These are phyloP conservation scores for Drosophila novamexicana DNA, from an alignment of 1,140 invertebrate species.

Conservation along the genomic window DNA sequence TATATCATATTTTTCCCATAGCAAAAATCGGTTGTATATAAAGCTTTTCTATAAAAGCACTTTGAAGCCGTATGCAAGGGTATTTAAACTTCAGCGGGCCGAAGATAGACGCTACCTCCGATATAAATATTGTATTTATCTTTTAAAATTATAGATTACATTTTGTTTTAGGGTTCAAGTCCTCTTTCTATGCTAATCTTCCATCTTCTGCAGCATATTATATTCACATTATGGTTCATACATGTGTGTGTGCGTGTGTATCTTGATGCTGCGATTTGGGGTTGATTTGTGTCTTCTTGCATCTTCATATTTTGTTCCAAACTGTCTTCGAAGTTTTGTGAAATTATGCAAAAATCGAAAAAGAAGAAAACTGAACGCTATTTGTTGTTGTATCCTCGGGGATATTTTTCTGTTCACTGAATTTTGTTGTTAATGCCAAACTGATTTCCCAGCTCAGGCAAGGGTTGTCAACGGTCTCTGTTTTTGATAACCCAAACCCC, in stretches of 20 bases:
- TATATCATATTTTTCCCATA: no score
- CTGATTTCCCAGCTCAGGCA: slow-evolving; percentile 57
- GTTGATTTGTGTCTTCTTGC: slow-evolving; percentile 58
- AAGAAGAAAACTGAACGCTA: slow-evolving; percentile 15
- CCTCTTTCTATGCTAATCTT: neutral
- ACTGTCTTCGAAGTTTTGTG: slow-evolving; percentile 53
- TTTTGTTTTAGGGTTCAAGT: no score
- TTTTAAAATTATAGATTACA: no score
- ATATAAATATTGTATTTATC: no score
- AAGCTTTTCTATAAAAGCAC: no score
- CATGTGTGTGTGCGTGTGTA: slow-evolving; percentile 5
- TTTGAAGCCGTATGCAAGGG: no score
- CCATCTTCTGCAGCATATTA: slow-evolving; percentile 54
- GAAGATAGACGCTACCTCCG: no score
- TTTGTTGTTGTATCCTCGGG: slow-evolving; percentile 57
- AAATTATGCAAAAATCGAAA: slow-evolving; percentile 72
- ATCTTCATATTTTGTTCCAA: slow-evolving; percentile 19
- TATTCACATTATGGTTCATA: slow-evolving; percentile 57
- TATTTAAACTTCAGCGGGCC: no score
- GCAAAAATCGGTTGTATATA: no score
- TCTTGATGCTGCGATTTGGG: slow-evolving; percentile 52
- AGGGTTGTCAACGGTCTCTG: slow-evolving; percentile 56
- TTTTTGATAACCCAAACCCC: neutral
- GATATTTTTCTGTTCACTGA: slow-evolving; percentile 81
- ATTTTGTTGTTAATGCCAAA: slow-evolving; percentile 64